phyloP scores from a whole-genome alignment of 2,888 invertebrate species.

The Amiota communis region DNA sequence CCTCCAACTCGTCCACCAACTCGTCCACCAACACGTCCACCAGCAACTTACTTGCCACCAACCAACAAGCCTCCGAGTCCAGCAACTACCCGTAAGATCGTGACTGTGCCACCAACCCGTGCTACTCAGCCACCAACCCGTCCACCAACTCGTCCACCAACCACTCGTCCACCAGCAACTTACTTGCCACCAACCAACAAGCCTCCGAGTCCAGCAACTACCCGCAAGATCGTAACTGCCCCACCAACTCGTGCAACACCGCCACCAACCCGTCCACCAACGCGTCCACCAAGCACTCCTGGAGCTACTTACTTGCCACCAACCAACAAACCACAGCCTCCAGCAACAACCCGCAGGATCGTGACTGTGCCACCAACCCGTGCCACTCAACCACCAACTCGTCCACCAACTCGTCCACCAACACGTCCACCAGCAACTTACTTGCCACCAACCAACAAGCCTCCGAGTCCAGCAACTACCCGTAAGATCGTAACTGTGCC shows the following conservation, averaged over 20 bases:
- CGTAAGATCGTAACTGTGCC: constrained; percentile 28
- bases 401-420: constrained; percentile 40
- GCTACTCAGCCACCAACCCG: constrained; percentile 44
- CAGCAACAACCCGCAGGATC: constrained; percentile 30
- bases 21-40: constrained; percentile 45
- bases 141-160: constrained; percentile 46
- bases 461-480: constrained; percentile 48
- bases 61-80: constrained; percentile 46
- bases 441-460: constrained; percentile 51
- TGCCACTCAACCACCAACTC: constrained; percentile 38
- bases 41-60: constrained; percentile 43
- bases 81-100: constrained; percentile 30
- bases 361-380: constrained; percentile 28
- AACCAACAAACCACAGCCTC: constrained; percentile 44
- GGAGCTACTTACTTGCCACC: constrained; percentile 47
- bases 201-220: constrained; percentile 48
- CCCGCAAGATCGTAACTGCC: constrained; percentile 25
- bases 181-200: constrained; percentile 52
- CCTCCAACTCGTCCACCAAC: constrained; percentile 51
- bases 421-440: constrained; percentile 44
- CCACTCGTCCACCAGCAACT: constrained; percentile 44
- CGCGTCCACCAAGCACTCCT: constrained; percentile 38
- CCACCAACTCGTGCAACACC: constrained; percentile 40
- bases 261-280: constrained; percentile 40
- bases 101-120: constrained; percentile 26